Evolutionary conservation across 2,888 invertebrate genomes (phyloP), one percentile per base, ranked within the genome.

Genomic region (Dioctria linearis): DNA sequence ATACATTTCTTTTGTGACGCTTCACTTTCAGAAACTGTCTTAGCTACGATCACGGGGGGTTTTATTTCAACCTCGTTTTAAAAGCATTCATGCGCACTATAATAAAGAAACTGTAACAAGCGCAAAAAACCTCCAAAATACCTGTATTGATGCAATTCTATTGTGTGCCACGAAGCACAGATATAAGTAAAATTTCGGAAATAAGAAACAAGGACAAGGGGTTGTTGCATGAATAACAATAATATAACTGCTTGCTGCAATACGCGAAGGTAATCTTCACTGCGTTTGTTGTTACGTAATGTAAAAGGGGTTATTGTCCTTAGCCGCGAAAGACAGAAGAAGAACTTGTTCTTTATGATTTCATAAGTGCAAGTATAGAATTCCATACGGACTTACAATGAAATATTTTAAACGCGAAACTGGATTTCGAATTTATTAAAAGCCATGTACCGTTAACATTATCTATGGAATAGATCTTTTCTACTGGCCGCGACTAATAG

Each of bases 91-190:
- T 54, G 65, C 65, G 42, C 25, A 25, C 66, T 54, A 43, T n/a
- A 61, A n/a, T 42, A 69, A 69, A 79, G 61, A 69, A 79, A 79
- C 54, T 42, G 67, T 59, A 79, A 69, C 46, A 61, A 79, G 59
- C 39, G 37, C 5, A 46, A 59, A n/a, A 46, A 79, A 79, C 69
- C 71, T 63, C 79, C 71, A 79, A 79, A 79, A 79, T 79, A 79
- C 79, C 79, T 79, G 79, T 79, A 79, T 79, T 79, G 61, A 79
- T 79, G 69, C 79, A 79, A 71, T 49, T 79, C 71, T 51, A 57
- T 71, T 79, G 67, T 79, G 6, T 51, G 42, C 9, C 43, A 2
- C 25, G 25, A 25, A 25, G 40, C 40, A 63, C 78, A 79, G 66
- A 11, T 67, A 57, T 54, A 13, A 39, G 43, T 79, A 40, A 78